Percentiles rank a stretch among this genome's conserved stretches.
Evolutionary conservation across 2,113 vertebrate genomes (phyloP).

Genomic region (Brienomyrus brachyistius): DNA sequence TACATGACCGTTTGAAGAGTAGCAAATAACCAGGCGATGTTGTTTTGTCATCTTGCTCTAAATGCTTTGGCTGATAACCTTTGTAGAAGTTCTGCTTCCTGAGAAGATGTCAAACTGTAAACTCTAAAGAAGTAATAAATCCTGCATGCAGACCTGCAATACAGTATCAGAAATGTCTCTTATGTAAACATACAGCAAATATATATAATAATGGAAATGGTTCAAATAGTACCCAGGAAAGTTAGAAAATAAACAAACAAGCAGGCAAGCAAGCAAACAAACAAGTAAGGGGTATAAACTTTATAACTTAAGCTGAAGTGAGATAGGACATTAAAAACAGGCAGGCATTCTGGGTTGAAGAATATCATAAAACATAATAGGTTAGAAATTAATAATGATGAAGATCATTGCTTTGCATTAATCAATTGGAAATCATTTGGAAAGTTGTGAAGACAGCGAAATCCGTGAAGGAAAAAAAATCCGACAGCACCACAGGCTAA

Average conservation of each 20-base stretch:
- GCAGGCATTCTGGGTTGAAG: neutral
- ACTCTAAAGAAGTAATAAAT: neutral
- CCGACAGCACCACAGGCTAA: neutral
- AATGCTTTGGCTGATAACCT: neutral
- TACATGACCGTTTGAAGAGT: neutral
- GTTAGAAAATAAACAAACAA: neutral
- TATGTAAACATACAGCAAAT: neutral
- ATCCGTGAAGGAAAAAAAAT: neutral
- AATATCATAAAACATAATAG: neutral
- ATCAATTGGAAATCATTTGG: neutral
- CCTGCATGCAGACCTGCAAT: neutral
- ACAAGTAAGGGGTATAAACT: neutral
- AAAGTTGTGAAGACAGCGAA: neutral
- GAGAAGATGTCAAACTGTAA: neutral
- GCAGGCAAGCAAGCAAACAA: neutral
- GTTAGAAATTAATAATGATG: neutral
- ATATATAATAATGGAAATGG: neutral
- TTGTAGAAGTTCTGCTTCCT: neutral
- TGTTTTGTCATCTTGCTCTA: neutral
- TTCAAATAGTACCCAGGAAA: neutral
- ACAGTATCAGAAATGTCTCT: neutral
- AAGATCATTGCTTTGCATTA: neutral
- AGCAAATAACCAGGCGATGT: neutral
- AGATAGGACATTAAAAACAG: neutral
- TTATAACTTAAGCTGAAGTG: neutral